These are phyloP conservation scores for Cephalopachus bancanus DNA, from an alignment of 2,797 vertebrate genomes.

Conservation along the genomic window DNA sequence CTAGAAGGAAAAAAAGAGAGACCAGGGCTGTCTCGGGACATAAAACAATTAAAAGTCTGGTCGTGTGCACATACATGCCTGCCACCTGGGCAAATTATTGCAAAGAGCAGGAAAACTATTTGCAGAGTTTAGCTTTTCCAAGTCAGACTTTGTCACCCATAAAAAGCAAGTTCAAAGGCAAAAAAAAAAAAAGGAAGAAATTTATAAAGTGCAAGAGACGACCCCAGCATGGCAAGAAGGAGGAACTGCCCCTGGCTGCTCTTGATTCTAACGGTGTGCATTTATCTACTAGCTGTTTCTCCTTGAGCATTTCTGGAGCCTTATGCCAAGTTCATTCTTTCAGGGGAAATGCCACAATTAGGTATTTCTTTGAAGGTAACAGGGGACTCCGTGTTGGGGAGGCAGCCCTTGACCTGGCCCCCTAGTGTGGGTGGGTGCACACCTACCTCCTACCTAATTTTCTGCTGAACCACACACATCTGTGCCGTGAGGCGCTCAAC, in stretches of 20 bases:
- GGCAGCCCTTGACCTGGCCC: fast-evolving
- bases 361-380: neutral
- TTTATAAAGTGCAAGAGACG: conserved; percentile 1
- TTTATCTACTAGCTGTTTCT: neutral
- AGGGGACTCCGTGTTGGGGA: fast-evolving
- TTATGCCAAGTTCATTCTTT: neutral
- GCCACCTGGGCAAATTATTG: no score
- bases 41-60: no score
- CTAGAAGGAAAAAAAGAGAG: no score
- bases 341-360: neutral
- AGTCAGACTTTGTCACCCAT: no score
- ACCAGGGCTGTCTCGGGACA: no score
- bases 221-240: neutral
- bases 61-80: no score
- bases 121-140: no score
- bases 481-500: fast-evolving
- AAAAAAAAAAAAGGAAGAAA: neutral
- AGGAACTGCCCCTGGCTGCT: neutral
- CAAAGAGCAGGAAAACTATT: no score
- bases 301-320: neutral
- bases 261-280: neutral
- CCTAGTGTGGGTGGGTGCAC: neutral
- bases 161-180: no score
- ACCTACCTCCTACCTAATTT: neutral
- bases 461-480: no score